Base-by-base conservation (phyloP, 64 coral and sea anemone species). In the Anthopleura sola region DNA sequence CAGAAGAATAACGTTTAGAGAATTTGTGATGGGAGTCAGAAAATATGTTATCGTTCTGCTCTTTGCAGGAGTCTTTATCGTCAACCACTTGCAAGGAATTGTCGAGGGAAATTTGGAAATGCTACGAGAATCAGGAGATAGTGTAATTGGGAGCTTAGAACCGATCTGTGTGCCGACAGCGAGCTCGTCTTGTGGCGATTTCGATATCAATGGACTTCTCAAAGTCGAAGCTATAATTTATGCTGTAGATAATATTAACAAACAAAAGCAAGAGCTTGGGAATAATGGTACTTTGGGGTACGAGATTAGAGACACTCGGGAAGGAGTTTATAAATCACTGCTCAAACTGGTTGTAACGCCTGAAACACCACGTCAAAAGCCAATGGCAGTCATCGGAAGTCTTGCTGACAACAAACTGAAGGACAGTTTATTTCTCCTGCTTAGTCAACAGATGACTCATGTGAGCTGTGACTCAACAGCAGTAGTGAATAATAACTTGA, bases 381-480 rank as follows among this genome's bases (percentile, higher is more conserved):
- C 56, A 23, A 86, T 82, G 82, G 87, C 88, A 57, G 77, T 86
- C 1, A 78, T 78, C 10, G 86, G 90, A 6, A 68, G 80, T 53
- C 62, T 91, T 13, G 75, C 89, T 0, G 83, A 31, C n/a, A 85
- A 36, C 62, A 5, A n/a, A 21, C 6, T 47, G 75, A 71, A 49
- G 47, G 76, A 76, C 7, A 83, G 24, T 19, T 37, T 91, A 26
- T 16, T 91, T 19, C 34, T 86, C 1, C 55, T 91, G n/a, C 62
- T 91, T 0, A 86, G 84, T 78, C 24, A 37, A 36, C 18, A 68
- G 7, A 90, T 86, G 36, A 86, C 90, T 49, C 91, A 92, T 76
- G 66, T 97, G 78, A 97, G 94, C 28, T 97, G 94, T 18, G 87
- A 87, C 29, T 92, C 94, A 33, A 92, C 90, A 40, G 86, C 84